phyloP scores from a whole-genome alignment of 2,888 invertebrate genomes.

The Dyspetes luteomarginatus region DNA sequence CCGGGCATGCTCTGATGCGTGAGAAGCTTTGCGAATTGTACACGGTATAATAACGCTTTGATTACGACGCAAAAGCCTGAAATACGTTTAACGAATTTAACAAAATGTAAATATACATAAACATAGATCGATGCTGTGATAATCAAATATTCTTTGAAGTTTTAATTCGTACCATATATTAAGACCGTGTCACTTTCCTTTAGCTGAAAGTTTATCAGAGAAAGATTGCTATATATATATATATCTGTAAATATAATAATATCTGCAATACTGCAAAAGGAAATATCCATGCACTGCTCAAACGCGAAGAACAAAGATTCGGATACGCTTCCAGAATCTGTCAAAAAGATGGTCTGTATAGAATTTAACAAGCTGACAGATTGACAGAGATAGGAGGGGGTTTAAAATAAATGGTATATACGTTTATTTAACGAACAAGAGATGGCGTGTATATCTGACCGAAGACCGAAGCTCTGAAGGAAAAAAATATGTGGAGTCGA shows the following conservation, averaged over 20 bases:
- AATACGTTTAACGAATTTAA: no score
- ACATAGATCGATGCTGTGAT: neutral
- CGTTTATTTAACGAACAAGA: conserved; percentile 22
- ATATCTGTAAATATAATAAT: no score
- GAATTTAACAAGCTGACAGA: neutral
- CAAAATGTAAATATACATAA: no score
- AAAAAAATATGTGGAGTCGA: conserved; percentile 31
- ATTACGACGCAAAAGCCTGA: conserved; percentile 27
- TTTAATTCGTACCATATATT: neutral
- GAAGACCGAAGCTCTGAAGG: conserved; percentile 54
- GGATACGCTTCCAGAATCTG: no score
- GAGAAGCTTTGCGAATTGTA: conserved; percentile 31
- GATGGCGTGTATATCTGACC: neutral
- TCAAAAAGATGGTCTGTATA: conserved; percentile 22
- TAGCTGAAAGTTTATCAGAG: no score
- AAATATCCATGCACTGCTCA: no score
- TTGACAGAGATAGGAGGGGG: neutral
- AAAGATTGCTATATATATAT: no score
- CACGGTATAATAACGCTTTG: conserved; percentile 46
- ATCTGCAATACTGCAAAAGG: no score
- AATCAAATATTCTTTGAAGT: neutral
- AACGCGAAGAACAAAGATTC: no score
- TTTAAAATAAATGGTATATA: conserved; percentile 31
- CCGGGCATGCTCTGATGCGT: conserved; percentile 29
- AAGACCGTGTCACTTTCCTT: no score